Evolutionary conservation across 2,113 vertebrate species (phyloP).

Genomic region (Chaetodon trifascialis): DNA sequence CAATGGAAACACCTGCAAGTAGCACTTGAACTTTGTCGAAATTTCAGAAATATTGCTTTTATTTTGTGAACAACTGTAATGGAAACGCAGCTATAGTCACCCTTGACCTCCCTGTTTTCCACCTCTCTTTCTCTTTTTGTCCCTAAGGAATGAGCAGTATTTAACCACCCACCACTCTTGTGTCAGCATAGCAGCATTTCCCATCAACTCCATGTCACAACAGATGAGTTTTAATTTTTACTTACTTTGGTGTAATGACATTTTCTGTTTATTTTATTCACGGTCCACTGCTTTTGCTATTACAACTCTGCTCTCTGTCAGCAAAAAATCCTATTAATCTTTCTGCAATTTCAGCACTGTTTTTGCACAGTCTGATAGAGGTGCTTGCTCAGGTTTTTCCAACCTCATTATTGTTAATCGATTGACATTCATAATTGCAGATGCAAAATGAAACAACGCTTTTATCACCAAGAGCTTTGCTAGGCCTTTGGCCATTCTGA

Average conservation of each 20-base stretch:
- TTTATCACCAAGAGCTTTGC: constrained; percentile 8
- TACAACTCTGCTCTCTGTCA: constrained; percentile 65
- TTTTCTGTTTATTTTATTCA: constrained; percentile 70
- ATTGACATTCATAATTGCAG: constrained; percentile 51
- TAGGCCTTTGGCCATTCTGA: constrained; percentile 4
- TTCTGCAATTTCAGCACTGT: constrained; percentile 71
- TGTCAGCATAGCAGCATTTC: constrained; percentile 55
- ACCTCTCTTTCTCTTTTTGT: not conserved
- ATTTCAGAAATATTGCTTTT: too few species aligned
- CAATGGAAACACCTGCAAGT: too few species aligned
- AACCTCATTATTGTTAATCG: constrained; percentile 64
- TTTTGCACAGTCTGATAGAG: constrained; percentile 56
- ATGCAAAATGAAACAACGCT: constrained; percentile 54
- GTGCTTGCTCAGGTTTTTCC: constrained; percentile 61
- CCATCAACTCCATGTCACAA: constrained; percentile 52
- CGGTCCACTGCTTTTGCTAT: constrained; percentile 65
- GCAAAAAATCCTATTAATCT: constrained; percentile 71
- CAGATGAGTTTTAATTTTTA: constrained; percentile 71
- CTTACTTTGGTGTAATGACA: constrained; percentile 61
- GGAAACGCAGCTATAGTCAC: too few species aligned
- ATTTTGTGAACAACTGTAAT: too few species aligned
- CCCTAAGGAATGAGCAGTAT: constrained; percentile 16
- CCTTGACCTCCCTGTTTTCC: not conserved
- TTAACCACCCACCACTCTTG: constrained; percentile 37
- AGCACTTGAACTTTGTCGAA: too few species aligned